A percentile compares a stretch with the other conserved stretches of the same genome.
Conservation (phyloP, 2,888 invertebrate genomes). For the Tenthredo notha region DNA sequence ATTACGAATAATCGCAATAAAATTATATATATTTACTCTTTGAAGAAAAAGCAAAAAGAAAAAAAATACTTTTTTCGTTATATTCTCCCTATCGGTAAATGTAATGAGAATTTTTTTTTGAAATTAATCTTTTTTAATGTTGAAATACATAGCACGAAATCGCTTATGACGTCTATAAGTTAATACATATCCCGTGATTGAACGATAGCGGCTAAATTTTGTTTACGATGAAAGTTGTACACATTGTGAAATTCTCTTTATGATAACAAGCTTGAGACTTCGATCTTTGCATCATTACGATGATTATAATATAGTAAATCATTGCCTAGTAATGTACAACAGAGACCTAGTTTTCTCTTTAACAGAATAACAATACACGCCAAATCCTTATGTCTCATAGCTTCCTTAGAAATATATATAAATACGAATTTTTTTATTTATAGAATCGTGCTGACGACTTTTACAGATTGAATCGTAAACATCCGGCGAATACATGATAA, state of each 20-base stretch:
- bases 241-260: constrained; percentile 4
- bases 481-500: neutral
- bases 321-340: neutral
- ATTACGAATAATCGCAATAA: constrained; percentile 19
- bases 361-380: neutral
- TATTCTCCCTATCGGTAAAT: neutral
- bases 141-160: neutral
- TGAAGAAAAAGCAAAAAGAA: neutral
- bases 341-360: neutral
- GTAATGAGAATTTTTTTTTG: neutral
- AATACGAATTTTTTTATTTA: neutral
- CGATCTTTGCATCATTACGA: neutral
- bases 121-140: neutral
- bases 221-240: neutral
- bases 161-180: neutral
- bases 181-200: neutral
- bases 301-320: neutral
- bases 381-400: neutral
- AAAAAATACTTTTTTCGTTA: neutral
- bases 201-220: neutral
- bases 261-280: neutral
- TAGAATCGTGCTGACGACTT: neutral
- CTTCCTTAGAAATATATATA: neutral
- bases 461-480: neutral
- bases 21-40: constrained; percentile 25